A percentile compares a stretch with the other conserved stretches of the same genome.
Evolutionary conservation across 2,113 vertebrate genomes (phyloP).

Genomic region (Gallinago paraguaiae): DNA sequence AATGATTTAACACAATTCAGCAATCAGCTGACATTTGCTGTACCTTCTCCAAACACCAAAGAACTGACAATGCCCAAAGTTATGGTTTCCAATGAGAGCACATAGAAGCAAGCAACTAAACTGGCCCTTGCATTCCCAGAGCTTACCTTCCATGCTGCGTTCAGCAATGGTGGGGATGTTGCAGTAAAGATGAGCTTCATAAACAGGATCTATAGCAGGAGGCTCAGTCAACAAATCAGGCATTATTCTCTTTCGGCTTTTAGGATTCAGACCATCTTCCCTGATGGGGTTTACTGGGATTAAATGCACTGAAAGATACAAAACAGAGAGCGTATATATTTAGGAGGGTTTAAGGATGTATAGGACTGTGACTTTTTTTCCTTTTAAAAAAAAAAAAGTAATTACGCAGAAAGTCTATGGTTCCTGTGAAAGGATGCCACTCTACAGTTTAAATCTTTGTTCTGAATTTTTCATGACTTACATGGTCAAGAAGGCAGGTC

Average conservation of each 20-base stretch:
- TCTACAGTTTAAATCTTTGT: fast-evolving
- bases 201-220: slow-evolving; percentile 81
- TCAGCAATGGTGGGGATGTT: slow-evolving; percentile 87
- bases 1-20: background rate
- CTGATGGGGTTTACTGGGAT: slow-evolving; percentile 80
- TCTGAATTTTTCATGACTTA: background rate
- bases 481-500: background rate
- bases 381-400: background rate
- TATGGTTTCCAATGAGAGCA: background rate
- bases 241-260: slow-evolving; percentile 91
- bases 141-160: slow-evolving; percentile 91
- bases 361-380: background rate
- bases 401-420: background rate
- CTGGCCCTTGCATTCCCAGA: background rate
- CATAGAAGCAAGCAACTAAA: fast-evolving
- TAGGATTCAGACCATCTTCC: slow-evolving; percentile 77
- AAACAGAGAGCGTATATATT: background rate
- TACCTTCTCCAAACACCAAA: background rate
- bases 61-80: background rate
- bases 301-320: slow-evolving; percentile 82
- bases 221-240: slow-evolving; percentile 82
- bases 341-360: background rate
- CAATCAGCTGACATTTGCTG: background rate
- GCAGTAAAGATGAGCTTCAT: slow-evolving; percentile 90
- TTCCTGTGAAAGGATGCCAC: background rate